Percentiles rank a stretch among this genome's conserved stretches.
Evolutionary conservation across 2,888 invertebrate genomes (phyloP).

Genomic region (Acleris laterana): DNA sequence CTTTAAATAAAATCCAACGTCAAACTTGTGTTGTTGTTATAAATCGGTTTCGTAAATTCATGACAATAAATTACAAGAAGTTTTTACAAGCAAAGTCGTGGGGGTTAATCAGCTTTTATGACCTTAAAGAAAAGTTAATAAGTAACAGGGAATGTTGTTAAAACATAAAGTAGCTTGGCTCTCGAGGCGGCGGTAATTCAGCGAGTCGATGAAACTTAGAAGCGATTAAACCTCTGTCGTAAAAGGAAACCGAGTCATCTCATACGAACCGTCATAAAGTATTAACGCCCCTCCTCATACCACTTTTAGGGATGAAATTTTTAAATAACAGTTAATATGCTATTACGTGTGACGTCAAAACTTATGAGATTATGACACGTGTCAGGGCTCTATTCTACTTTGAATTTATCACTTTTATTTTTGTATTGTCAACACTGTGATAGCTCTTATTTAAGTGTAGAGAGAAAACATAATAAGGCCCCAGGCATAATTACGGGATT

Average conservation of each 20-base stretch:
- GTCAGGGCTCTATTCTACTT: constrained; percentile 6
- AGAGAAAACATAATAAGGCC: too few species aligned
- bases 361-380: neutral
- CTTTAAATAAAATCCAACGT: neutral
- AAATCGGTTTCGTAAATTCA: constrained; percentile 26
- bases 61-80: constrained; percentile 31
- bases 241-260: constrained; percentile 66
- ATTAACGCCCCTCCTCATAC: constrained; percentile 53
- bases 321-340: constrained; percentile 23
- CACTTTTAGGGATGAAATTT: constrained; percentile 42
- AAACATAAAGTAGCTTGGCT: constrained; percentile 41
- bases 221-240: constrained; percentile 70
- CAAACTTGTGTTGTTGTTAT: constrained; percentile 16
- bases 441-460: too few species aligned
- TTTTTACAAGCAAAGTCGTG: constrained; percentile 34
- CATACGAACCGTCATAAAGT: constrained; percentile 66
- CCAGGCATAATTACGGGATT: too few species aligned
- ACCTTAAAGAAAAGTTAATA: constrained; percentile 39
- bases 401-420: neutral
- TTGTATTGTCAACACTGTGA: too few species aligned
- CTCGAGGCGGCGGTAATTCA: constrained; percentile 36
- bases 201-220: constrained; percentile 57
- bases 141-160: constrained; percentile 38
- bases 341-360: neutral
- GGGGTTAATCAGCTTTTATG: constrained; percentile 36